phyloP scores from a whole-genome alignment of 1,140 invertebrate genomes.

The Penaeus indicus region DNA sequence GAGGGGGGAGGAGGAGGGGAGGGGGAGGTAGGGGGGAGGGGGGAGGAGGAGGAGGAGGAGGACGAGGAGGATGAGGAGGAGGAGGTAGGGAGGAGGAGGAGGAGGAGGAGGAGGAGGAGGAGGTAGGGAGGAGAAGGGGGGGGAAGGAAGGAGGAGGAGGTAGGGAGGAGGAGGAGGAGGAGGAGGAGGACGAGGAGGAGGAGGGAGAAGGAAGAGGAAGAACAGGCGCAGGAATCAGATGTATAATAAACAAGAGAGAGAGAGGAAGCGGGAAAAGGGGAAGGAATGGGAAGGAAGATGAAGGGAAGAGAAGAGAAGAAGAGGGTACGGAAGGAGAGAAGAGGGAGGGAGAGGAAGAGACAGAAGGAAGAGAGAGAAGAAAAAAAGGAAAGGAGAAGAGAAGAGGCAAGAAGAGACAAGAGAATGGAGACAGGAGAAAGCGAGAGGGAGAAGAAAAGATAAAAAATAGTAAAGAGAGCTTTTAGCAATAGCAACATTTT shows the following conservation, averaged over 20 bases:
- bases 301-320: too few relatives aligned
- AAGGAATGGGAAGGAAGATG: not conserved
- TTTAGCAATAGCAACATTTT: too few relatives aligned
- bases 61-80: too few relatives aligned
- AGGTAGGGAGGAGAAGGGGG: not conserved
- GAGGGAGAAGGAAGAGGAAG: not conserved
- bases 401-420: too few relatives aligned
- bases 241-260: not conserved
- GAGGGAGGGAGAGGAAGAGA: too few relatives aligned
- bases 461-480: too few relatives aligned
- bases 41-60: slow-evolving; percentile 6
- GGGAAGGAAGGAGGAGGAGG: not conserved
- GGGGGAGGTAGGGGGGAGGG: not conserved
- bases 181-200: not conserved
- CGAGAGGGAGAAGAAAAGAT: too few relatives aligned
- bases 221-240: too few relatives aligned
- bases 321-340: not conserved
- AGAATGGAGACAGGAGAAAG: too few relatives aligned
- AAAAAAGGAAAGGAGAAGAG: too few relatives aligned
- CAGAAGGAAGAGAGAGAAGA: too few relatives aligned
- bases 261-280: not conserved
- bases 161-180: not conserved
- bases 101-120: not conserved
- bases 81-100: not conserved
- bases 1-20: not conserved